These are phyloP conservation scores for Ceratina japonica DNA, from an alignment of 1,140 invertebrate genomes.

Conservation along the genomic window DNA sequence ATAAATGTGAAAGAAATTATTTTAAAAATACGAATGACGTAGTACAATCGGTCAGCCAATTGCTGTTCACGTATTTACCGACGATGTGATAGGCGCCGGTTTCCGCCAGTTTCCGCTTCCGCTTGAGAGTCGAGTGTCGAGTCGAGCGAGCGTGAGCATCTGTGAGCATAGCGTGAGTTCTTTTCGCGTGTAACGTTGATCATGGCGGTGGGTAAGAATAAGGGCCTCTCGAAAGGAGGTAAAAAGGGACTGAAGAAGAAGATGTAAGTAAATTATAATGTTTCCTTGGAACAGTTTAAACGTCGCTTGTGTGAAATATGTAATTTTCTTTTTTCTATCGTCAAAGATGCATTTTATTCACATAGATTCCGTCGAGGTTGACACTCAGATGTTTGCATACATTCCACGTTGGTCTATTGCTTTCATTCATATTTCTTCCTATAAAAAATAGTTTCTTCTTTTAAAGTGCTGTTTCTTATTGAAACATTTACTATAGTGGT, in stretches of 20 bases:
- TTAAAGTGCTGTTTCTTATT: too few relatives aligned
- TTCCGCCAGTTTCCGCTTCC: constrained; percentile 38
- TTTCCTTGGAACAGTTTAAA: background rate
- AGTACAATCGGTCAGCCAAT: constrained; percentile 12
- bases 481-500: too few relatives aligned
- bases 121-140: too few relatives aligned
- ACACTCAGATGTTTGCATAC: constrained; percentile 8
- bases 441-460: background rate
- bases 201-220: constrained; percentile 99
- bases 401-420: background rate
- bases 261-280: constrained; percentile 89
- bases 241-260: constrained; percentile 99
- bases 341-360: constrained; percentile 62
- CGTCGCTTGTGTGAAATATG: background rate
- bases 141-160: background rate
- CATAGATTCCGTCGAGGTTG: constrained; percentile 51
- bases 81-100: background rate
- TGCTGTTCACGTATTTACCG: background rate
- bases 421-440: background rate
- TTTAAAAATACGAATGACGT: constrained; percentile 2
- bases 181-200: constrained; percentile 62
- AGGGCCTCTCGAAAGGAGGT: constrained; percentile 98
- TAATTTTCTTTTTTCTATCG: background rate
- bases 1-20: background rate
- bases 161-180: too few relatives aligned